These are phyloP conservation scores for Alouatta palliata DNA, from an alignment of 2,113 vertebrate species.

Conservation along the genomic window DNA sequence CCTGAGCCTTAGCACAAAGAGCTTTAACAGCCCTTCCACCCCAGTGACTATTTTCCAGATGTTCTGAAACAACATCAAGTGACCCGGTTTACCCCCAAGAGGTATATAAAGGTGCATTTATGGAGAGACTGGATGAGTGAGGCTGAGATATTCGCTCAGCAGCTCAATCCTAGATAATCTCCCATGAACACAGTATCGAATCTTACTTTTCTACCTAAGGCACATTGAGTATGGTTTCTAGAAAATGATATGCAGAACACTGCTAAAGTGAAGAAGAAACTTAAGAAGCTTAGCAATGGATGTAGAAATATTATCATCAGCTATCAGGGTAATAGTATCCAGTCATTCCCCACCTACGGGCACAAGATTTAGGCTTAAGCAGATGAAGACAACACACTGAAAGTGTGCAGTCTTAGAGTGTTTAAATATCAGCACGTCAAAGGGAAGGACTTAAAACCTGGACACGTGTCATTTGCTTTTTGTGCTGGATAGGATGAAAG, in stretches of 20 bases:
- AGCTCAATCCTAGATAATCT: slow-evolving; percentile 77
- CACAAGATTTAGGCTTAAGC: slow-evolving; percentile 54
- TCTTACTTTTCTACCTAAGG: slow-evolving; percentile 63
- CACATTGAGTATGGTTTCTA: background rate
- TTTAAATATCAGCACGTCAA: slow-evolving; percentile 62
- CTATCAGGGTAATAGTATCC: slow-evolving; percentile 75
- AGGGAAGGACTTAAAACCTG: background rate
- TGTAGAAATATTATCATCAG: slow-evolving; percentile 81
- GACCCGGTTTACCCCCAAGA: slow-evolving; percentile 77
- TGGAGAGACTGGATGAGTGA: slow-evolving; percentile 59
- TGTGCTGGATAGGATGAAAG: background rate
- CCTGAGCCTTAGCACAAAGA: background rate
- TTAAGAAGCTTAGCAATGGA: slow-evolving; percentile 82
- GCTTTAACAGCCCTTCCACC: background rate
- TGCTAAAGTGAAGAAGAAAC: slow-evolving; percentile 77
- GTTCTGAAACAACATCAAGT: slow-evolving; percentile 78
- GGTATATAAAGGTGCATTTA: slow-evolving; percentile 79
- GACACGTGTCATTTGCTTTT: background rate
- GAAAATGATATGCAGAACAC: slow-evolving; percentile 54
- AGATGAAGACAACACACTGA: slow-evolving; percentile 56
- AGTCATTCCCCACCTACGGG: slow-evolving; percentile 79
- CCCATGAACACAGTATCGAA: slow-evolving; percentile 36
- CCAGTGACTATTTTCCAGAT: slow-evolving; percentile 76
- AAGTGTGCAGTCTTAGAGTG: slow-evolving; percentile 74
- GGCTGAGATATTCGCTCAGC: slow-evolving; percentile 36